Evolutionary conservation across 2,888 invertebrate species (phyloP).

Genomic region (Slavum lentiscoides): DNA sequence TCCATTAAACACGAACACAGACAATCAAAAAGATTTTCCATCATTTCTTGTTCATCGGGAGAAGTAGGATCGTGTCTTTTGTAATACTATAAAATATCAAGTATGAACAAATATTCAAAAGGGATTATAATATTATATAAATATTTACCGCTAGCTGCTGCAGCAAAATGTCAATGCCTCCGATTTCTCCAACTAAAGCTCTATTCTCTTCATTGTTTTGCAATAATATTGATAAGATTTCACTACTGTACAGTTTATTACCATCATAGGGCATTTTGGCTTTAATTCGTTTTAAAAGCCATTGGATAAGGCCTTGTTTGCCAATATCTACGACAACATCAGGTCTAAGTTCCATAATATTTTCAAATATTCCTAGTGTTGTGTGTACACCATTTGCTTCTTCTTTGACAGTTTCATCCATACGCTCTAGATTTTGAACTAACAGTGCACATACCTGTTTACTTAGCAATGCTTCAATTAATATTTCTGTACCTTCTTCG

Average conservation of each 20-base stretch:
- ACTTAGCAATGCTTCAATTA: conserved; percentile 85
- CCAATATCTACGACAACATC: conserved; percentile 83
- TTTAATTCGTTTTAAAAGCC: conserved; percentile 89
- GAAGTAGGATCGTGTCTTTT: conserved; percentile 90
- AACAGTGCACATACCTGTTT: conserved; percentile 88
- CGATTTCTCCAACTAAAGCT: conserved; percentile 81
- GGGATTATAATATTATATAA: not conserved
- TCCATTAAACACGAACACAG: conserved; percentile 92
- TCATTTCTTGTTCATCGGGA: conserved; percentile 93
- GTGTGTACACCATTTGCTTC: conserved; percentile 96
- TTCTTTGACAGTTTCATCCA: conserved; percentile 91
- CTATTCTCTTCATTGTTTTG: conserved; percentile 87
- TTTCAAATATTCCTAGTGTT: conserved; percentile 90
- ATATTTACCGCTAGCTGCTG: conserved; percentile 84
- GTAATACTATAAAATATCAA: conserved; percentile 68
- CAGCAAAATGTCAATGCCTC: conserved; percentile 93
- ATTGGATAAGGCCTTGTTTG: conserved; percentile 86
- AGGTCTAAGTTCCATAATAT: conserved; percentile 86
- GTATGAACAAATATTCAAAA: not conserved
- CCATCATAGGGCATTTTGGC: conserved; percentile 89
- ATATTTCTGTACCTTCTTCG: conserved; percentile 83
- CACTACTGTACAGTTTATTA: conserved; percentile 94
- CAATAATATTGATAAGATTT: conserved; percentile 91
- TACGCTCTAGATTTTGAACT: conserved; percentile 88
- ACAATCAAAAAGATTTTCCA: conserved; percentile 98